Evolutionary conservation across 1,140 invertebrate genomes (phyloP), one percentile per base, ranked within the genome.

Genomic region (Mya arenaria): DNA sequence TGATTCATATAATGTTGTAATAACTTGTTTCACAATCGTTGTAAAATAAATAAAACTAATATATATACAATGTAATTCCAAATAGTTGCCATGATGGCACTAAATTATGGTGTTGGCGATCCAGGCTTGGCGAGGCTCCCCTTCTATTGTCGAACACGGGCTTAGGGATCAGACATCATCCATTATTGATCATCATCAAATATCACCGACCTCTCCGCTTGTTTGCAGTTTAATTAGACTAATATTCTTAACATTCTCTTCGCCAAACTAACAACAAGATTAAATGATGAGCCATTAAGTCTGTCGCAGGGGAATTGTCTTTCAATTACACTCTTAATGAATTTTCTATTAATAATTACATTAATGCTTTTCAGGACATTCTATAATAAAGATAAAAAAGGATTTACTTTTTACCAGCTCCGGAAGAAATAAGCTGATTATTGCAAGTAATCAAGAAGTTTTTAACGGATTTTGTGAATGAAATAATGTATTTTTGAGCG

Each of bases 241-340:
- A 78, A 78, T 78, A 78, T 68, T 63, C 52, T 55, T 36, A 48
- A 36, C 39, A 41, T 78, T 78, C 58, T 78, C 75, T 58, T 34
- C 62, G 66, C 56, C 17, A 41, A 39, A 36, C 63, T 36, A 13
- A 44, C 58, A 68, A 78, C 65, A 65, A 68, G 65, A 78, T 78
- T 68, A 78, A 68, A 78, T 78, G 65, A 78, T 39, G 63, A 44
- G 34, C 75, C 62, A 78, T 78, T 78, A 78, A 68, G 41, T 37
- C 63, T 1, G 62, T 66, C 75, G 25, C 41, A 25, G 25, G 75
- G 75, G 75, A 78, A 68, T 52, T 10, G 4, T 56, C 68, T 78
- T 68, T 68, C 75, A 78, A 78, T 78, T 78, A 78, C 75, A 68
- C 39, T 78, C 41, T 62, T 68, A 78, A 78, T 78, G 75, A 78